Percentiles rank a stretch among this genome's conserved stretches.
Conservation (phyloP, 2,888 invertebrate genomes). For the Ypsolopha sequella region DNA sequence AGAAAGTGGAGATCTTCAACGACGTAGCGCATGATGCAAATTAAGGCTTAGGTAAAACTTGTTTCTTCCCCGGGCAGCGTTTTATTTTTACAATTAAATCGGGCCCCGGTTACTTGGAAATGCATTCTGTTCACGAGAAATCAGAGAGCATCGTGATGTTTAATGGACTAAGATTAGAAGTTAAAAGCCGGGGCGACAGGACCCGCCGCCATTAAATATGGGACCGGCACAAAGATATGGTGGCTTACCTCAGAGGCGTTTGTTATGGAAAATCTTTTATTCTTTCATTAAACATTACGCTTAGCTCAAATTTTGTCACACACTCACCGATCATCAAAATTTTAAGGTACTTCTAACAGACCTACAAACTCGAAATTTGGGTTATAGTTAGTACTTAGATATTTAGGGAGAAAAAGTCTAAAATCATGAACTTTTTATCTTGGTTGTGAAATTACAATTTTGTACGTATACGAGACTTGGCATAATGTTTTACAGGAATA, state of each 20-base stretch:
- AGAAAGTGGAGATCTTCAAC: conserved; percentile 11
- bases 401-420: too few relatives aligned
- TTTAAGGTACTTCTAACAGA: too few relatives aligned
- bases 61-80: conserved; percentile 60
- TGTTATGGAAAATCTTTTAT: background rate
- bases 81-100: conserved; percentile 69
- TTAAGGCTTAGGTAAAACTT: conserved; percentile 66
- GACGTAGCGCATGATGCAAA: conserved; percentile 40
- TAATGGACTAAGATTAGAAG: conserved; percentile 68
- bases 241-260: conserved; percentile 23
- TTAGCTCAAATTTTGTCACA: too few relatives aligned
- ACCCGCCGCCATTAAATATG: conserved; percentile 32
- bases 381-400: too few relatives aligned
- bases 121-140: conserved; percentile 53
- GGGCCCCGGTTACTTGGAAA: conserved; percentile 62
- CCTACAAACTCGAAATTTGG: too few relatives aligned
- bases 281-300: too few relatives aligned
- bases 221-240: too few relatives aligned
- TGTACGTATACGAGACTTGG: too few relatives aligned
- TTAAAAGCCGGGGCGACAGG: conserved; percentile 50
- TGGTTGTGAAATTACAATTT: too few relatives aligned
- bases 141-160: conserved; percentile 58
- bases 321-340: too few relatives aligned
- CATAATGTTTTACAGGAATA: too few relatives aligned
- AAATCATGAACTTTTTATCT: too few relatives aligned